A percentile compares a stretch with the other conserved stretches of the same genome.
These are phyloP conservation scores for Pagrus major DNA, from an alignment of 2,113 vertebrate genomes.

Conservation along the genomic window DNA sequence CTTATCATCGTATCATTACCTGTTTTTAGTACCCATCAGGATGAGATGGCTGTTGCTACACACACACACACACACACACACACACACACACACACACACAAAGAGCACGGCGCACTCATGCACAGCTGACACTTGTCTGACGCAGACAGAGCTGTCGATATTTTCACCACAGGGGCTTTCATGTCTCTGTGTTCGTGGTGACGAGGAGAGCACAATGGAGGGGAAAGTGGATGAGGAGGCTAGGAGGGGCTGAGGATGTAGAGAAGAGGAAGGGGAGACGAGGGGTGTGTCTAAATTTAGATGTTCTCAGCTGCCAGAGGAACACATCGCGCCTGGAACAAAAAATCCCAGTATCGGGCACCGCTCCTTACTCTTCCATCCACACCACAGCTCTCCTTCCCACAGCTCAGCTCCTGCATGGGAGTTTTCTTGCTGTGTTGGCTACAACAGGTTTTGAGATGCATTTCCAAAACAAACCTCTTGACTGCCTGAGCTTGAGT, in stretches of 20 bases:
- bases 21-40: slow-evolving; percentile 37
- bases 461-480: not conserved
- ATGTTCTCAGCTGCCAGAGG: slow-evolving; percentile 71
- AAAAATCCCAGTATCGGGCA: slow-evolving; percentile 56
- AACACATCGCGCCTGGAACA: slow-evolving; percentile 64
- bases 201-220: slow-evolving; percentile 63
- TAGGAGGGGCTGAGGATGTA: slow-evolving; percentile 54
- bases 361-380: slow-evolving; percentile 19
- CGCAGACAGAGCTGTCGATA: slow-evolving; percentile 70
- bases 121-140: slow-evolving; percentile 75
- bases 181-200: slow-evolving; percentile 59
- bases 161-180: slow-evolving; percentile 65
- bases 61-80: slow-evolving; percentile 12
- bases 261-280: slow-evolving; percentile 57
- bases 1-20: slow-evolving; percentile 34
- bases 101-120: slow-evolving; percentile 36
- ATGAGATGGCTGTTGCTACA: slow-evolving; percentile 29
- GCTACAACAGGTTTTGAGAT: slow-evolving; percentile 15
- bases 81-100: slow-evolving; percentile 17
- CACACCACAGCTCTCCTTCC: not conserved
- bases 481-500: slow-evolving; percentile 1
- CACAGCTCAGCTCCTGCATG: not conserved
- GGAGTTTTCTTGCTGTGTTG: not conserved
- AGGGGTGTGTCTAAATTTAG: slow-evolving; percentile 81
- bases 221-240: slow-evolving; percentile 55